Base-by-base conservation (phyloP, 1,140 invertebrate species). In the Drosophila punjabiensis region DNA sequence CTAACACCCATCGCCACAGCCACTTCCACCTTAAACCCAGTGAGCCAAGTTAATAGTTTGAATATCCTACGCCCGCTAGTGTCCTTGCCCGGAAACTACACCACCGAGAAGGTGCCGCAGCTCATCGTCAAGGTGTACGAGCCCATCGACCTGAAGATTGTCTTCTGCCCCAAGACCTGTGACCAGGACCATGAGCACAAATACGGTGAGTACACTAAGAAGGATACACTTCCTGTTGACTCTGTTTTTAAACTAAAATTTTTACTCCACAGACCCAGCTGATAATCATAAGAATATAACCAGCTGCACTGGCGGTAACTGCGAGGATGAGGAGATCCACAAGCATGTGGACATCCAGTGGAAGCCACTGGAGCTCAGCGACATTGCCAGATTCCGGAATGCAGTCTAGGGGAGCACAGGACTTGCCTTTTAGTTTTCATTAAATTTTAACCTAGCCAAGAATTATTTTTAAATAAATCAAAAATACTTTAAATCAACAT, bases 171-270 rank as follows among this genome's bases (percentile, higher is more conserved):
- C 10, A 60, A 62, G 58, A 47, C 76, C 33, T 92, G 91, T 53
- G 74, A 81, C 14, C 55, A 89, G 59, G 58, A 81, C 14, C 91
- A 92, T 55, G 82, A 91, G 55, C 91, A 92, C 62, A 79, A 84
- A 76, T 81, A 41, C 67, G 91, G 91, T 92, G 70, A 80, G 74
- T 73, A 20, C 6, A 0, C 18, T 2, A 7, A 8, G 4, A 9
- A 6, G 24, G 10, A 18, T 3, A 10, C 13, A 10, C 14, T n/a
- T 0, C 16, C 0, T 8, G 4, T 4, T 18, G 43, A 47, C 11
- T 6, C 18, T 7, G 9, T 5, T 20, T 13, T 11, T 5, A 20
- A 13, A 14, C 4, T 24, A 28, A 20, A 14, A 33, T 20, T 35
- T 45, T 4, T 8, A 30, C 2, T 30, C 30, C 30, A 1, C 35